These are phyloP conservation scores for Stomatorhinus walkeri DNA, from an alignment of 2,797 vertebrate species.

Conservation along the genomic window DNA sequence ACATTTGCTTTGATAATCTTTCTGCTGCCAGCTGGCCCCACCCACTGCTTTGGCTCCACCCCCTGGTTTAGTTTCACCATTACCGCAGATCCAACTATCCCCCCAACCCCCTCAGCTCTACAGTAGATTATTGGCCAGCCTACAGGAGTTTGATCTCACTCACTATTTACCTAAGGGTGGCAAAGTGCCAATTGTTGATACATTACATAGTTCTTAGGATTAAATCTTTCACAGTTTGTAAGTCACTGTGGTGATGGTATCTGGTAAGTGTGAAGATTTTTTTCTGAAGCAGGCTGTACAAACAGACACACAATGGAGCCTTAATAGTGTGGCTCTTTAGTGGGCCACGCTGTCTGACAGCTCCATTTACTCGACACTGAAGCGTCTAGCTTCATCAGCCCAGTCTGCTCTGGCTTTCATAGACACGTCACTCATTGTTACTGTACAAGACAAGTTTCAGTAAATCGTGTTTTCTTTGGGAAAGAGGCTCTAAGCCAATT, in stretches of 20 bases:
- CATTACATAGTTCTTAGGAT: slow-evolving; percentile 80
- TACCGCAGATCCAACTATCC: not conserved
- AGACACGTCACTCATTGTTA: slow-evolving; percentile 70
- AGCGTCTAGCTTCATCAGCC: slow-evolving; percentile 52
- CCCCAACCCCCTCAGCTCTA: slow-evolving; percentile 42
- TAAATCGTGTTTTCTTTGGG: slow-evolving; percentile 76
- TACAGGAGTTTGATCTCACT: slow-evolving; percentile 66
- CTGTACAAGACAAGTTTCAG: slow-evolving; percentile 66
- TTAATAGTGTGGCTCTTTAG: slow-evolving; percentile 64
- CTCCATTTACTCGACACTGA: slow-evolving; percentile 55
- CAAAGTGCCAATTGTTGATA: slow-evolving; percentile 74
- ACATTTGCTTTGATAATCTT: not conserved
- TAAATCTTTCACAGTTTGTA: slow-evolving; percentile 70
- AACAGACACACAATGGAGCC: slow-evolving; percentile 68
- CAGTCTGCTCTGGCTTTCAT: slow-evolving; percentile 46
- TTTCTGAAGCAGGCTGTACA: slow-evolving; percentile 60
- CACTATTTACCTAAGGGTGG: slow-evolving; percentile 65
- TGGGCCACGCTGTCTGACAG: slow-evolving; percentile 59
- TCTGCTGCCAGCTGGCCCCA: not conserved
- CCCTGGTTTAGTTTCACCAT: not conserved
- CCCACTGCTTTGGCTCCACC: not conserved
- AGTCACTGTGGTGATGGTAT: slow-evolving; percentile 68
- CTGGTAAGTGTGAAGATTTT: slow-evolving; percentile 67
- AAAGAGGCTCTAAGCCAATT: slow-evolving; percentile 81
- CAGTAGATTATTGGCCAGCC: slow-evolving; percentile 26